Base-by-base conservation (phyloP, 1,140 invertebrate genomes). In the Apis florea region DNA sequence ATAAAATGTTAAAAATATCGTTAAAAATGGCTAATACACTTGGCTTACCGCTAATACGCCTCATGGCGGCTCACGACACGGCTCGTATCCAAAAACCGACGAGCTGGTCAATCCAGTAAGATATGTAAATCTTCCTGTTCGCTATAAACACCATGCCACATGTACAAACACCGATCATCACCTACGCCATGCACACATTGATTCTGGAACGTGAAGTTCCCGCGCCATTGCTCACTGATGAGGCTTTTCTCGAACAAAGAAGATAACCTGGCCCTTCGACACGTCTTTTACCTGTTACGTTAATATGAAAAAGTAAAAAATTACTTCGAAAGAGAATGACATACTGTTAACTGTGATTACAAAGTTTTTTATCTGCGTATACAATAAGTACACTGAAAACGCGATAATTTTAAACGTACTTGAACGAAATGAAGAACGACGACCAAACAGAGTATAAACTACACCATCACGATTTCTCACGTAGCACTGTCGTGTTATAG, bases 31-130 rank as follows among this genome's bases (percentile, higher is more conserved):
- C 31, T 40, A 75, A 75, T 51, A 54, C 40, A 47, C 74, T 80
- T 26, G 54, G 63, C 91, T 92, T 91, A 92, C 91, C 91, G 85
- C 91, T 92, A 82, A 92, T 92, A 86, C 91, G 90, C 87, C 91
- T 92, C 91, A 92, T 92, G 90, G 89, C 85, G 84, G 82, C 84
- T 88, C 78, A 88, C 83, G 83, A 76, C 80, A 79, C 80, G 69
- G 66, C 70, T 84, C 76, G 83, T 89, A 90, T 88, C 83, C 89
- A 74, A 81, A 85, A 80, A 84, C 79, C 81, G 77, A 83, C 67
- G 69, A 40, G 70, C 71, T 73, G 81, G 47, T 64, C 70, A 26
- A 59, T 77, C 71, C 81, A 68, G 76, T 77, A 76, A 73, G 71
- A 66, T 66, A 81, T 72, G 61, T 83, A 69, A 85, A 75, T 85